Evolutionary conservation across 2,888 invertebrate species (phyloP), one percentile per base, ranked within the genome.

Genomic region (Linnaemya vulpina): DNA sequence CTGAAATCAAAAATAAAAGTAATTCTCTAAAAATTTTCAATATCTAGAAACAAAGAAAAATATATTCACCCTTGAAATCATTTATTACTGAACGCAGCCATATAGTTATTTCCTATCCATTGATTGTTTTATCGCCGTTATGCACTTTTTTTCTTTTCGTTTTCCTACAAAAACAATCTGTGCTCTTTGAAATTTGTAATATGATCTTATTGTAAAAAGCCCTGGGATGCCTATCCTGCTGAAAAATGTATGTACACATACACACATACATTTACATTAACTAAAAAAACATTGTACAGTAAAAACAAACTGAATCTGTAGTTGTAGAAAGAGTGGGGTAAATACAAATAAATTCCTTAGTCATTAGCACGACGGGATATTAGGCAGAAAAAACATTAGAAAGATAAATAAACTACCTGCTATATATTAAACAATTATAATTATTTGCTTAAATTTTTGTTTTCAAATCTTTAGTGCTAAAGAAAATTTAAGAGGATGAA

Each of bases 331-430:
- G 20, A 58, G 35, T 58, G 49, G 43, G n/a, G 67, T 9, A 79
- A 43, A 65, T 30, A 43, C 40, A 60, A 22, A 22, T 35, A 43
- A 43, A 68, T 51, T 62, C 43, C 73, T 68, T 58, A 81, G 63
- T 78, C 68, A 70, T 71, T 78, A 63, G 30, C 77, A 58, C 81
- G 30, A 53, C 84, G 81, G 84, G 84, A 80, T 81, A 75, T 83
- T 46, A 67, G 65, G 49, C 38, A 43, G n/a, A 30, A 49, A 63
- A 46, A 73, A 71, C 38, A 20, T 38, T 22, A 7, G 1, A 20
- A 15, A 15, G 15, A 40, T 71, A 67, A 49, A 65, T 0, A 74
- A 81, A 74, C 68, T 81, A 74, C 68, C 63, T 74, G 73, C 58
- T 81, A 30, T 13, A 17, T 58, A 22, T 11, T 46, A 30, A 40